These are phyloP conservation scores for Nixonia krombeini DNA, from an alignment of 1,140 invertebrate species.

Conservation along the genomic window DNA sequence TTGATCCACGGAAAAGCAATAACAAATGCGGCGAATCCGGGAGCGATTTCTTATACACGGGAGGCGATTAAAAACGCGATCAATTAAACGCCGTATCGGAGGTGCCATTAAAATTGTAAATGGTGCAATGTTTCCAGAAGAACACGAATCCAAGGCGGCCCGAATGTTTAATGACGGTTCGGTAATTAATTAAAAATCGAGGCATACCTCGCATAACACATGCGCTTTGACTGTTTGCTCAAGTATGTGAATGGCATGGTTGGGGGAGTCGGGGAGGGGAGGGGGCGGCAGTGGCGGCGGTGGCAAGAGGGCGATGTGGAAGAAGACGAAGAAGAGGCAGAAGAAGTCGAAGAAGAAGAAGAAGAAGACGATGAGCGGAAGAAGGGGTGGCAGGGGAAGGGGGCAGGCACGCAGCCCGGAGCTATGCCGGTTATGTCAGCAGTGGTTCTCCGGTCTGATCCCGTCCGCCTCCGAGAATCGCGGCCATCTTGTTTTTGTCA, in stretches of 20 bases:
- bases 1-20: too few species aligned
- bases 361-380: slow-evolving; percentile 11
- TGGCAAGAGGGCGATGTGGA: slow-evolving; percentile 3
- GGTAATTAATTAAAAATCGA: slow-evolving; percentile 45
- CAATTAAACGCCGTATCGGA: background rate
- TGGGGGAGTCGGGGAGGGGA: slow-evolving; percentile 14
- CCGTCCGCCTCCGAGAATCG: slow-evolving; percentile 23
- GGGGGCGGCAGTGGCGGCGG: background rate
- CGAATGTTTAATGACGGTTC: slow-evolving; percentile 31
- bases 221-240: slow-evolving; percentile 32
- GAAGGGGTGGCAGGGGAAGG: slow-evolving; percentile 25
- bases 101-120: slow-evolving; percentile 36
- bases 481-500: slow-evolving; percentile 27
- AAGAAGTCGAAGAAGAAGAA: slow-evolving; percentile 22
- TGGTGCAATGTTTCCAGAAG: slow-evolving; percentile 17
- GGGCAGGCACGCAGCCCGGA: slow-evolving; percentile 41
- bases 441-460: slow-evolving; percentile 50
- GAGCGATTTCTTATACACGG: too few species aligned
- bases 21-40: too few species aligned
- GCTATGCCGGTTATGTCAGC: slow-evolving; percentile 56
- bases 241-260: slow-evolving; percentile 44
- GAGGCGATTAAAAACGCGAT: background rate
- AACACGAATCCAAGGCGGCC: slow-evolving; percentile 28
- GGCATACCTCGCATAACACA: slow-evolving; percentile 35
- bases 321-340: slow-evolving; percentile 30